These are phyloP conservation scores for Parazoanthus darwini DNA, from an alignment of 92 coral and sea anemone species.

Conservation along the genomic window DNA sequence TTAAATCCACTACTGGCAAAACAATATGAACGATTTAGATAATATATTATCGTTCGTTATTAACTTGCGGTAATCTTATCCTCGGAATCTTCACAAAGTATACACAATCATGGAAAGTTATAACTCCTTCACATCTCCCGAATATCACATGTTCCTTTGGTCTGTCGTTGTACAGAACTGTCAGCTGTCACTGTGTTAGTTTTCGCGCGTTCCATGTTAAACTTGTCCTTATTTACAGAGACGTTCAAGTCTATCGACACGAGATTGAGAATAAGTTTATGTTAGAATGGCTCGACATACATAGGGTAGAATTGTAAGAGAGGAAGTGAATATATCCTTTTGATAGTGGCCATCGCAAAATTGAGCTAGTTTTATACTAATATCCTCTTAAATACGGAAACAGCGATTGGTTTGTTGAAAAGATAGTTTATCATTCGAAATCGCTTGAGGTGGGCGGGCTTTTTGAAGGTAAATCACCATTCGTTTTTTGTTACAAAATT, in stretches of 20 bases:
- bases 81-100: not conserved
- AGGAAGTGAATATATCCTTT: slow-evolving; percentile 33
- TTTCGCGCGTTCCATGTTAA: slow-evolving; percentile 15
- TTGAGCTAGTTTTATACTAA: slow-evolving; percentile 19
- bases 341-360: slow-evolving; percentile 32
- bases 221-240: slow-evolving; percentile 4
- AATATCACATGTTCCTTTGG: not conserved
- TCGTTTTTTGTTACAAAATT: slow-evolving; percentile 22
- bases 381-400: slow-evolving; percentile 41
- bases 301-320: not conserved
- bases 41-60: slow-evolving; percentile 1
- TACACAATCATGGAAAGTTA: slow-evolving; percentile 27
- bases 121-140: not conserved
- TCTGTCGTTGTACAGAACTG: not conserved
- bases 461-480: slow-evolving; percentile 13
- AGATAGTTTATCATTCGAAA: slow-evolving; percentile 27
- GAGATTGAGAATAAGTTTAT: not conserved
- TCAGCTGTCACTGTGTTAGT: slow-evolving; percentile 12
- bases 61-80: slow-evolving; percentile 13
- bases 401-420: slow-evolving; percentile 33
- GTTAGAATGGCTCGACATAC: slow-evolving; percentile 1
- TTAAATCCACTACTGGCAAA: not conserved
- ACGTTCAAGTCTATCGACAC: not conserved
- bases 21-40: not conserved
- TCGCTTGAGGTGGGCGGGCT: slow-evolving; percentile 45